phyloP scores from a whole-genome alignment of 2,113 vertebrate species.

The Acanthisitta chloris region DNA sequence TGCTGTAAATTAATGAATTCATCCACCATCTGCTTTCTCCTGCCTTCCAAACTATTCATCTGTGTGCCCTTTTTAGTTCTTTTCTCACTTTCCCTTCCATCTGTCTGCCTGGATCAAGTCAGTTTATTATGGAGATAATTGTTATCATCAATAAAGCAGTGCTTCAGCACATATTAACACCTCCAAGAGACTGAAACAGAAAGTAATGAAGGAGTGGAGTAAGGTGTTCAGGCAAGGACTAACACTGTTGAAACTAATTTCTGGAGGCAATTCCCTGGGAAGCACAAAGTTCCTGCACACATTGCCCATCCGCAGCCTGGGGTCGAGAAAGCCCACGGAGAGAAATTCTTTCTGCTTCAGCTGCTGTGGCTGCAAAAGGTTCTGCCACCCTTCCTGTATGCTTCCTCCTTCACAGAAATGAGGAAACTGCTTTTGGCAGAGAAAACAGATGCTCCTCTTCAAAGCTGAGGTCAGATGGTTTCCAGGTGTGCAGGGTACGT shows the following conservation, averaged over 20 bases:
- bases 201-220: not conserved
- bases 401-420: not conserved
- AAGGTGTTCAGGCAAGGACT: not conserved
- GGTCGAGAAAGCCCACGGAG: not conserved
- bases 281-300: not conserved
- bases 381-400: not conserved
- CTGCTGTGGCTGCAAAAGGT: not conserved
- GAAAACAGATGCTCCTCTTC: not conserved
- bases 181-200: not conserved
- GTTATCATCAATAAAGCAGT: not conserved
- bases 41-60: constrained; percentile 31
- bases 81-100: constrained; percentile 27
- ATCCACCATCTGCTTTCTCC: constrained; percentile 26
- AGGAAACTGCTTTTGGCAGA: not conserved
- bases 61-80: not conserved
- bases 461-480: not conserved
- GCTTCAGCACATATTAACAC: not conserved
- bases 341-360: not conserved
- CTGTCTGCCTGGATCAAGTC: constrained; percentile 25
- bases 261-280: not conserved
- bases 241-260: not conserved
- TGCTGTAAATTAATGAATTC: constrained; percentile 8
- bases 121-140: not conserved
- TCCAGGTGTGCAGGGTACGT: not conserved
- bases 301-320: not conserved